Conservation (phyloP, 2,113 vertebrate genomes). For the Mola mola region DNA sequence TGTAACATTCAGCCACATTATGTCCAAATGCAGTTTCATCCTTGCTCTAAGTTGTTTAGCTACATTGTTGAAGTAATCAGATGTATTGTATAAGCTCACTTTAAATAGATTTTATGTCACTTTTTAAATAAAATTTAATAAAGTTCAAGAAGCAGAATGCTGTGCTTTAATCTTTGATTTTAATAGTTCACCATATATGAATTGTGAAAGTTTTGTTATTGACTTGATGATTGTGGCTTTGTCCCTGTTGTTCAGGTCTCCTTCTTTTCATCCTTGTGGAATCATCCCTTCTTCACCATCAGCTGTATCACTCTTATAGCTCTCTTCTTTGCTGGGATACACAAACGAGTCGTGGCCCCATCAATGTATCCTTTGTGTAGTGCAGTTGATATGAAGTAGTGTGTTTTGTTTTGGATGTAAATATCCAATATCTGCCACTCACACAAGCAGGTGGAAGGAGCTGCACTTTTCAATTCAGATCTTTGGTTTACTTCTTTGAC, state of each 20-base stretch:
- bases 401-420: no score
- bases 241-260: constrained; percentile 88
- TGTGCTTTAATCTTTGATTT: background rate
- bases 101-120: background rate
- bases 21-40: no score
- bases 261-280: constrained; percentile 98
- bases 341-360: constrained; percentile 97
- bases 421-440: no score
- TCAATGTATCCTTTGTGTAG: constrained; percentile 95
- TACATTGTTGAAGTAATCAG: no score
- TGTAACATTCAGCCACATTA: no score
- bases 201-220: background rate
- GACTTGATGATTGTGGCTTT: background rate
- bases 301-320: constrained; percentile 98
- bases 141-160: background rate
- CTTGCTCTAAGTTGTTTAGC: no score
- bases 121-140: background rate
- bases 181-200: background rate
- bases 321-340: constrained; percentile 98
- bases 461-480: no score
- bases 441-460: no score
- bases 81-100: no score
- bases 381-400: background rate
- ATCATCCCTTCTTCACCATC: constrained; percentile 98
- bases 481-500: constrained; percentile 79